Percentiles rank a stretch among this genome's conserved stretches.
Conservation (phyloP, 2,113 vertebrate genomes). For the Sula dactylatra region DNA sequence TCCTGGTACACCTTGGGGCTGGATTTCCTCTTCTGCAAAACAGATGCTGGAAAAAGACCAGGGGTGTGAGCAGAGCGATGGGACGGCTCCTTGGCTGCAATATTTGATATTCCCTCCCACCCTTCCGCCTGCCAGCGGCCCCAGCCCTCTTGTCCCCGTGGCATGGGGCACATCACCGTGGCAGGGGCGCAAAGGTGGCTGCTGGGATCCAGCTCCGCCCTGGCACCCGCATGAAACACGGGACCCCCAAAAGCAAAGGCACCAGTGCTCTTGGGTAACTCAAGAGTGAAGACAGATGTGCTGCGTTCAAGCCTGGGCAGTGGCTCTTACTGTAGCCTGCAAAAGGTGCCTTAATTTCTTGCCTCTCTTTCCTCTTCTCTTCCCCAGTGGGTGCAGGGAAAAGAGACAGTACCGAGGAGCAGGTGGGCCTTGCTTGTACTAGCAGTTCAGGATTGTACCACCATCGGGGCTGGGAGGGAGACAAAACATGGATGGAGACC, state of each 20-base stretch:
- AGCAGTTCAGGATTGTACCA: not conserved
- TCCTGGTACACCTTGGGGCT: constrained; percentile 44
- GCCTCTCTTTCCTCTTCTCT: not conserved
- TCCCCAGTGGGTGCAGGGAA: not conserved
- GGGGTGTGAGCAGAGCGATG: not conserved
- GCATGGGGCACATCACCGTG: accelerated
- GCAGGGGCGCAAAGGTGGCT: not conserved
- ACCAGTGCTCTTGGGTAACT: not conserved
- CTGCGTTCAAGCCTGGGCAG: not conserved
- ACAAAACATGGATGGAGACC: not conserved
- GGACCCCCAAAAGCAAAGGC: not conserved
- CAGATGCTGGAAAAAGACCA: not conserved
- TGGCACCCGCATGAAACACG: accelerated
- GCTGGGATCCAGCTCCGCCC: not conserved
- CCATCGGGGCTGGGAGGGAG: not conserved
- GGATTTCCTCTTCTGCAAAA: not conserved
- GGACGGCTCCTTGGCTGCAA: not conserved
- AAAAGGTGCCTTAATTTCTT: not conserved
- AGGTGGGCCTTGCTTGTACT: not conserved
- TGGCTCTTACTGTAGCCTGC: not conserved
- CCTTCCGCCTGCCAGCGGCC: not conserved
- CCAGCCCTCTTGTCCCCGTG: not conserved
- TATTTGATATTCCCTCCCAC: not conserved
- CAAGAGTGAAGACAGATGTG: not conserved
- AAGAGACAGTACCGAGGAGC: not conserved